A percentile compares a stretch with the other conserved stretches of the same genome.
These are phyloP conservation scores for Molanna angustata DNA, from an alignment of 2,888 invertebrate genomes.

Conservation along the genomic window DNA sequence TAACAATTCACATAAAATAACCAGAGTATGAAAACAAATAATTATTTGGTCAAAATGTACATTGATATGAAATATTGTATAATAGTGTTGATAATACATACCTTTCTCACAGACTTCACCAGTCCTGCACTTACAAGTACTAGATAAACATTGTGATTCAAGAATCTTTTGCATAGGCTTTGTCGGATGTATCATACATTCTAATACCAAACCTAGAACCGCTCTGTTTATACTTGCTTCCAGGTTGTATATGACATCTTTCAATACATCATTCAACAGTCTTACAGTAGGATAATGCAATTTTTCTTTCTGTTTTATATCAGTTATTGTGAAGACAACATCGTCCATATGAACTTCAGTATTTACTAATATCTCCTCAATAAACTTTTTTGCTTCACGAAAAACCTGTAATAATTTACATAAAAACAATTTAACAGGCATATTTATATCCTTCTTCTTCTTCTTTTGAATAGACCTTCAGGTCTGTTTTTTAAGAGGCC, in stretches of 20 bases:
- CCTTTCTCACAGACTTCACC: too few species aligned
- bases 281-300: constrained; percentile 26
- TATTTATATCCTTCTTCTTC: too few species aligned
- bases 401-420: constrained; percentile 22
- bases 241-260: constrained; percentile 24
- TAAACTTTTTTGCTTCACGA: constrained; percentile 25
- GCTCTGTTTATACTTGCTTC: constrained; percentile 33
- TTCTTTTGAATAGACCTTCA: too few species aligned
- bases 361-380: constrained; percentile 17
- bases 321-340: constrained; percentile 6
- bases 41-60: too few species aligned
- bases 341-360: constrained; percentile 18
- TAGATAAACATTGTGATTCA: background rate
- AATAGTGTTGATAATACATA: too few species aligned
- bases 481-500: too few species aligned
- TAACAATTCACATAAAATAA: too few species aligned
- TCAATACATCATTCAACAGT: constrained; percentile 24
- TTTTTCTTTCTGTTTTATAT: constrained; percentile 22
- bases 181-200: constrained; percentile 30
- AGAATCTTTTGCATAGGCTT: constrained; percentile 14
- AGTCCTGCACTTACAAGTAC: background rate
- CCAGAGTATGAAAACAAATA: too few species aligned
- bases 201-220: constrained; percentile 33
- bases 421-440: constrained; percentile 7
- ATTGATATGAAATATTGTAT: too few species aligned